Base-by-base conservation (phyloP, 2,113 vertebrate species). In the Meriones unguiculatus region DNA sequence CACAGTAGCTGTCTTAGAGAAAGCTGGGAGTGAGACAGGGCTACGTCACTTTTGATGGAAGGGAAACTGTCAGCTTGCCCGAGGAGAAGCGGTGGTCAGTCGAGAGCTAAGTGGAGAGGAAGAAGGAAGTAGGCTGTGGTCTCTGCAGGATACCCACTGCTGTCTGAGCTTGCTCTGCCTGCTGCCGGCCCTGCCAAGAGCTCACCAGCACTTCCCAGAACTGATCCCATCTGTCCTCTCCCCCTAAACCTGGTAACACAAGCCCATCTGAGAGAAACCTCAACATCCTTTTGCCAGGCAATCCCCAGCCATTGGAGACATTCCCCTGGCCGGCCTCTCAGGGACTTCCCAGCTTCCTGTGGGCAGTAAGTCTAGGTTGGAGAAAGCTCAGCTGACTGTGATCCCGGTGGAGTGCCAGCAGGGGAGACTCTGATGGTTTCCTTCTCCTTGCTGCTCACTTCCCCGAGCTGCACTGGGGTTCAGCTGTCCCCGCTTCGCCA, bases 211-310 rank as follows among this genome's bases (percentile, higher is more conserved):
- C n/a, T 32, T 28, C 35, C 32, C 46, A 72, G 57, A 35, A 77
- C 25, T n/a, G 38, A 17, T 28, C 15, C 22, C 24, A 15, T 72
- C 38, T 32, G 3, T n/a, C n/a, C 9, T 46, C 54, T 72, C 22
- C 38, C 30, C 35, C 11, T 1, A 5, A 41, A 54, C 12, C 41
- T 72, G 14, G 24, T n/a, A 67, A 52, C 62, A 35, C 20, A 62
- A 30, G 18, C 38, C 54, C 9, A 24, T 76, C 87, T 91, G 73
- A 94, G 67, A 28, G 57, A 96, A 96, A 97, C 84, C 82, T 81
- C 90, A 97, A 94, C 46, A 82, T 97, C 87, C 92, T 91, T 81
- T 75, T 46, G 22, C 30, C 30, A 38, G 72, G 70, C 72, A 3
- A 73, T 7, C 70, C 35, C 7, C 7, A 38, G 70, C 52, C 10